Percentiles rank a stretch among this genome's conserved stretches.
Evolutionary conservation across 2,113 vertebrate genomes (phyloP).

Genomic region (Leucopsar rothschildi): DNA sequence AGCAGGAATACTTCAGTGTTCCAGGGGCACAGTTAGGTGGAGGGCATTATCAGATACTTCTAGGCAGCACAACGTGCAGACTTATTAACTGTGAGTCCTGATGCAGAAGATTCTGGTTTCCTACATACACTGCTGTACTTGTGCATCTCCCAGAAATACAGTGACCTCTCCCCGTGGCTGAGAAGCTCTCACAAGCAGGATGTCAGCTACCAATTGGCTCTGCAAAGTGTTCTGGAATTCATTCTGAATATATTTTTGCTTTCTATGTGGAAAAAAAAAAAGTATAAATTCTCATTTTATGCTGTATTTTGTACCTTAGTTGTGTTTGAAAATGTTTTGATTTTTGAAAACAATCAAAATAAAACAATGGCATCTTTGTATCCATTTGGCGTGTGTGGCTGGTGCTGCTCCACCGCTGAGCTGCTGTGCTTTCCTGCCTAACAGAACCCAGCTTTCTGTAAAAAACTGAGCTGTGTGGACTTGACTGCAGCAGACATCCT

Average conservation of each 20-base stretch:
- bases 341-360: conserved; percentile 77
- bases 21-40: not conserved
- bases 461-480: not conserved
- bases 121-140: conserved; percentile 36
- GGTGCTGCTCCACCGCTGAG: not conserved
- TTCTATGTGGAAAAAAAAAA: conserved; percentile 65
- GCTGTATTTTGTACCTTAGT: conserved; percentile 82
- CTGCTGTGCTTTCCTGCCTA: not conserved
- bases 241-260: conserved; percentile 67
- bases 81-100: conserved; percentile 14
- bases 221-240: conserved; percentile 56
- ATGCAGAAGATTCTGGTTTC: not conserved
- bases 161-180: not conserved
- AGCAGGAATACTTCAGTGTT: not conserved
- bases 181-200: conserved; percentile 43
- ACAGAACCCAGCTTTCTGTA: not conserved
- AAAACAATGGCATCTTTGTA: conserved; percentile 77
- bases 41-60: not conserved
- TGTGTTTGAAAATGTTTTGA: conserved; percentile 76
- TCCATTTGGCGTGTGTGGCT: not conserved
- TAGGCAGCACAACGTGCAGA: not conserved
- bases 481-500: not conserved
- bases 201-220: conserved; percentile 36
- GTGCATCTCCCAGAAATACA: conserved; percentile 3
- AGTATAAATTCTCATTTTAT: conserved; percentile 75